phyloP scores from a whole-genome alignment of 92 coral and sea anemone genomes.

The Diadumene lineata region DNA sequence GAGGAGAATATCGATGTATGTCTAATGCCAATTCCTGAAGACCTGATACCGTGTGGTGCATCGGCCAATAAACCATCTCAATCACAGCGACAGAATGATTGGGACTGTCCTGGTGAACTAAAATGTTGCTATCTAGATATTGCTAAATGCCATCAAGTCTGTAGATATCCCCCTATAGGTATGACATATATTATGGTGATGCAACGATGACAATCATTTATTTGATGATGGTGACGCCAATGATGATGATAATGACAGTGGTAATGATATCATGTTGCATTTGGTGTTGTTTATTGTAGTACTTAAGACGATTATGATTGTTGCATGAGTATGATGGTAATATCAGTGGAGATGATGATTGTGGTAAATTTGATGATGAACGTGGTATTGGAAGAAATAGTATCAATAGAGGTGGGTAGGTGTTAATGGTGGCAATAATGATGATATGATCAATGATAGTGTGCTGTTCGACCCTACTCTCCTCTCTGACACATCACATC shows the following conservation, averaged over 20 bases:
- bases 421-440: neutral
- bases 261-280: neutral
- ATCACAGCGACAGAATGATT: slow-evolving; percentile 31
- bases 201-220: too few species aligned
- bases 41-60: slow-evolving; percentile 18
- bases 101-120: slow-evolving; percentile 45
- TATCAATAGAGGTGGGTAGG: neutral
- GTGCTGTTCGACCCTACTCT: too few species aligned
- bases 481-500: too few species aligned
- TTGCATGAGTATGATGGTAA: neutral
- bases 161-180: slow-evolving; percentile 31
- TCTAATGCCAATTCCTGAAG: neutral
- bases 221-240: too few species aligned
- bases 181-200: too few species aligned
- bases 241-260: neutral
- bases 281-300: too few species aligned
- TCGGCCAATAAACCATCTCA: slow-evolving; percentile 27
- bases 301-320: neutral
- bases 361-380: neutral
- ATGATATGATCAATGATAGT: neutral
- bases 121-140: slow-evolving; percentile 29
- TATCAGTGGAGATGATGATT: neutral
- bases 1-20: slow-evolving; percentile 1
- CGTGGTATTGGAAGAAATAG: neutral
- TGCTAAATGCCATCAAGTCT: slow-evolving; percentile 15